phyloP scores from a whole-genome alignment of 2,113 vertebrate genomes.

The Callaeas wilsoni region DNA sequence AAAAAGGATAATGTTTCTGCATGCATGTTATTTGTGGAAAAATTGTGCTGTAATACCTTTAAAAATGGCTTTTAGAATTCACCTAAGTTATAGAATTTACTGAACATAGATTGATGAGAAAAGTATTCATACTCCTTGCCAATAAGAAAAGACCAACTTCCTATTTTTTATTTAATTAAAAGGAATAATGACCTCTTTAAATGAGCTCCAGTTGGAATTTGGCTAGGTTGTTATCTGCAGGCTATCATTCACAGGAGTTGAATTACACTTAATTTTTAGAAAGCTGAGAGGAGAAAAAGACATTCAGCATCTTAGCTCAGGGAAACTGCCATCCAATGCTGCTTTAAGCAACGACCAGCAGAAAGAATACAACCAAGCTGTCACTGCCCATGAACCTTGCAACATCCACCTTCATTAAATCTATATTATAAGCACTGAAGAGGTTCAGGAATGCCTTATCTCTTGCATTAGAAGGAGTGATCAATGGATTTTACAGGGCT shows the following conservation, averaged over 20 bases:
- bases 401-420: neutral
- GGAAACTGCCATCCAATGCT: neutral
- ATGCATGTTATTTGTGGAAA: neutral
- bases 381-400: neutral
- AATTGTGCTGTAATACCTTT: neutral
- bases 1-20: neutral
- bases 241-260: neutral
- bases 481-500: conserved; percentile 1
- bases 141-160: neutral
- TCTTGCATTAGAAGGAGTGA: neutral
- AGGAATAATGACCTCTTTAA: neutral
- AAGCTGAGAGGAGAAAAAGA: neutral
- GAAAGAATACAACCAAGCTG: neutral
- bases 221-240: neutral
- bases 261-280: neutral
- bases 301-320: neutral
- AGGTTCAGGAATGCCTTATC: neutral
- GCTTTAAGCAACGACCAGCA: neutral
- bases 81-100: neutral
- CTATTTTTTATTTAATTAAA: neutral
- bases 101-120: neutral
- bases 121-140: neutral
- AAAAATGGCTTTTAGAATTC: neutral
- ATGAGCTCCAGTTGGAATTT: neutral
- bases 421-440: neutral